Percentiles rank a stretch among this genome's conserved stretches.
These are phyloP conservation scores for Rhinolophus sinicus DNA, from an alignment of 2,113 vertebrate genomes.

Conservation along the genomic window DNA sequence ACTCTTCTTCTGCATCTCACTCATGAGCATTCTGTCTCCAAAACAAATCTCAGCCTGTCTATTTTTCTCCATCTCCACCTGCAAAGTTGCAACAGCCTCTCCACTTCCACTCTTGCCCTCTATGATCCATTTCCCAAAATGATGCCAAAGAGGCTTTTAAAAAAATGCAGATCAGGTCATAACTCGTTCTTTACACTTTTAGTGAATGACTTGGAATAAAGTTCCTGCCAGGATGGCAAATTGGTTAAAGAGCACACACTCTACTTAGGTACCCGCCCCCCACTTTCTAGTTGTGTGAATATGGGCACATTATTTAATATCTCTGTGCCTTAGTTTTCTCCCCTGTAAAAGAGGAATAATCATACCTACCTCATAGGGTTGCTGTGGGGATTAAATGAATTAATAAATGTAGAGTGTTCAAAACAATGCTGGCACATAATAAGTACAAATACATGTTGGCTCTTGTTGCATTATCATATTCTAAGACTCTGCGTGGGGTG, in stretches of 20 bases:
- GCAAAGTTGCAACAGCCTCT: neutral
- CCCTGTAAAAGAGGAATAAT: neutral
- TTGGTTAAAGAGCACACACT: neutral
- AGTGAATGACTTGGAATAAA: neutral
- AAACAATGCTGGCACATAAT: neutral
- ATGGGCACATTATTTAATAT: neutral
- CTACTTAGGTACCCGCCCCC: too few relatives aligned
- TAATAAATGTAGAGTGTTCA: neutral
- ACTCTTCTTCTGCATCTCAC: neutral
- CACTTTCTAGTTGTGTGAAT: neutral
- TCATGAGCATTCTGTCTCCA: neutral
- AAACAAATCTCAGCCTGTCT: neutral
- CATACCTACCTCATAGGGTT: neutral
- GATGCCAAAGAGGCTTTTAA: neutral
- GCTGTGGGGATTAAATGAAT: neutral
- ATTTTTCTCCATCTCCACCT: neutral
- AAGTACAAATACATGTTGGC: neutral
- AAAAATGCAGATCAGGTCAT: neutral
- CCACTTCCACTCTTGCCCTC: neutral
- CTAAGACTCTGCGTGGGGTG: neutral
- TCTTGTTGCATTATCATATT: neutral
- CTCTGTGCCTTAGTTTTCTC: neutral
- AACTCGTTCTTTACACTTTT: neutral
- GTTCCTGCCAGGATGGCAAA: neutral
- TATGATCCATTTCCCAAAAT: neutral